Conservation (phyloP, 37 sponge, comb jelly and placozoan species). For the Haliclona indistincta region DNA sequence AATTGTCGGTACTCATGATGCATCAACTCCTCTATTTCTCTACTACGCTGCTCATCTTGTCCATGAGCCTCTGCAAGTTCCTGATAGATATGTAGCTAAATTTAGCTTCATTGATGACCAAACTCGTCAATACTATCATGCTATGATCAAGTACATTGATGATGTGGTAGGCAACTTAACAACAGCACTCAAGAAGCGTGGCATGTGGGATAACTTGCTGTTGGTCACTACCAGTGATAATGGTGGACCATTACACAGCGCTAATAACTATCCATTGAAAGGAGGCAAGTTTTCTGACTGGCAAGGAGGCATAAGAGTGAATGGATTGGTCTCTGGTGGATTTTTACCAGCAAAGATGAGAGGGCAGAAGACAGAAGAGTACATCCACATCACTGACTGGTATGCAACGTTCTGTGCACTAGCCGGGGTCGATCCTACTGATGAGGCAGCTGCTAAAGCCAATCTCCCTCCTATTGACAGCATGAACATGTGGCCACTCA, state of each 20-base stretch:
- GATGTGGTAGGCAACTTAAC: constrained; percentile 28
- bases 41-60: neutral
- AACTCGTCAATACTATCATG: constrained; percentile 15
- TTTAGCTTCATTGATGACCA: constrained; percentile 29
- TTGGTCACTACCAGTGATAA: constrained; percentile 45
- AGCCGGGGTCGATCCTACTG: constrained; percentile 26
- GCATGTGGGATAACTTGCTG: constrained; percentile 67
- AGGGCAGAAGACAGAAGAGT: constrained; percentile 25
- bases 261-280: constrained; percentile 52
- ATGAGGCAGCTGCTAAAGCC: constrained; percentile 14
- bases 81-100: constrained; percentile 22
- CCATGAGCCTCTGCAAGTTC: constrained; percentile 29
- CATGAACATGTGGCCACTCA: constrained; percentile 9
- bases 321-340: constrained; percentile 48
- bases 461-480: constrained; percentile 3
- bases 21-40: constrained; percentile 1
- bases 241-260: constrained; percentile 43
- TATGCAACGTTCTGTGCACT: constrained; percentile 45
- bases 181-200: constrained; percentile 14
- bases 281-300: constrained; percentile 43
- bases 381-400: constrained; percentile 42
- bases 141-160: constrained; percentile 49
- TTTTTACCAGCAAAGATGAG: constrained; percentile 11
- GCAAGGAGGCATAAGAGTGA: constrained; percentile 60
- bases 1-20: constrained; percentile 8